phyloP scores from a whole-genome alignment of 2,888 invertebrate species.

The Nemoura dubitans region DNA sequence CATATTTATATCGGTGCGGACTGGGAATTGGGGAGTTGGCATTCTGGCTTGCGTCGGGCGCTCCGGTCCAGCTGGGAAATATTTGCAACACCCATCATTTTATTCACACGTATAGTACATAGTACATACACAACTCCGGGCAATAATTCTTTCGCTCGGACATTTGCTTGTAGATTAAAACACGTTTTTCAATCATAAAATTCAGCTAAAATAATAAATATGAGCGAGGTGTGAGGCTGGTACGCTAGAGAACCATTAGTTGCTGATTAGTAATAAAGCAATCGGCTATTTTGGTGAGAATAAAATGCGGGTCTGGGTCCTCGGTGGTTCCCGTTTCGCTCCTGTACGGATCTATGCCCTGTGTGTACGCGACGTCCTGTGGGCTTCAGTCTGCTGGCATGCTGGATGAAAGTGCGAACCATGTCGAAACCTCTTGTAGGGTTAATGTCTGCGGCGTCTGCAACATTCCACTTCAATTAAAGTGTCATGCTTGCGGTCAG shows the following conservation, averaged over 20 bases:
- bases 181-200: constrained; percentile 41
- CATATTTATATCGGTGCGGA: neutral
- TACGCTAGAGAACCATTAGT: constrained; percentile 21
- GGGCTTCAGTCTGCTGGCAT: too few species aligned
- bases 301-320: too few species aligned
- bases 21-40: neutral
- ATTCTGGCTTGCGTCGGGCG: neutral
- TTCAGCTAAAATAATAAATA: constrained; percentile 40
- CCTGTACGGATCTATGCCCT: too few species aligned
- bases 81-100: neutral
- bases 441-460: too few species aligned
- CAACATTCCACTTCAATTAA: too few species aligned
- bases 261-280: constrained; percentile 1
- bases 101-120: neutral
- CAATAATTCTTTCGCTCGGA: constrained; percentile 24
- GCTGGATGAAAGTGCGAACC: too few species aligned
- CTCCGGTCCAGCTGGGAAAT: neutral
- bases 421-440: too few species aligned
- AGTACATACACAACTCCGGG: neutral
- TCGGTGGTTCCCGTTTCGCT: too few species aligned
- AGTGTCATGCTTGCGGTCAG: too few species aligned
- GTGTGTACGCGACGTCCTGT: too few species aligned
- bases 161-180: constrained; percentile 35
- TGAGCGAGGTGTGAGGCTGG: neutral
- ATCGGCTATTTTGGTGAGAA: neutral